Base-by-base conservation (phyloP, 2,888 invertebrate genomes). In the Limnephilus marmoratus region DNA sequence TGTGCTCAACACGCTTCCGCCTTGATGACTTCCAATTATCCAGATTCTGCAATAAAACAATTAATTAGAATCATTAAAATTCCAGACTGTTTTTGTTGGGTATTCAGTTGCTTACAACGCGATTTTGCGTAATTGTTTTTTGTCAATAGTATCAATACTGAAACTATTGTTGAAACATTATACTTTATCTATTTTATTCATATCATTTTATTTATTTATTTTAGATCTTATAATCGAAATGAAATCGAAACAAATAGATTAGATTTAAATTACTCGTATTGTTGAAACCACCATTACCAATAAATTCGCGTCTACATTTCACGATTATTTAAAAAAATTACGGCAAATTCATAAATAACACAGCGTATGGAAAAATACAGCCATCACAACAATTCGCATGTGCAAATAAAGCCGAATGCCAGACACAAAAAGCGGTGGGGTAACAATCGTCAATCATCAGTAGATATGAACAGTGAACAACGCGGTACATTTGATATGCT, bases 1-100 rank as follows among this genome's bases (percentile, higher is more conserved):
- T 98, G 95, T 98, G 98, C 94, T 98, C 98, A 94, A 98, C 98
- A 92, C 98, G 97, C 97, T 99, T 98, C 97, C 99, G 97, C 94
- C 99, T 97, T 94, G 98, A 98, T 94, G 98, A 98, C 96, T 99
- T 99, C 99, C 98, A 98, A 95, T 98, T 98, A 96, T 98, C 98
- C 96, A 98, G 96, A 96, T 98, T 98, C 98, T 98, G 95, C 24
- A 95, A 94, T 94, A 91, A 94, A 94, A 18, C 86, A 29, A 18
- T 85, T 7, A 41, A 85, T 68, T 68, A 68, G 68, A 9, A n/a
- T 68, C 68, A 68, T 68, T n/a, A 7, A 68, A 24, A 68, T n/a
- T 24, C 24, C 7, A 68, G 5, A 68, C 68, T 1, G 53, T 68
- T 24, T 68, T 53, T 68, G 18, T 68, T 24, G 18, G 5, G 24